These are phyloP conservation scores for Potorous gilbertii DNA, from an alignment of 2,797 vertebrate species.

Conservation along the genomic window DNA sequence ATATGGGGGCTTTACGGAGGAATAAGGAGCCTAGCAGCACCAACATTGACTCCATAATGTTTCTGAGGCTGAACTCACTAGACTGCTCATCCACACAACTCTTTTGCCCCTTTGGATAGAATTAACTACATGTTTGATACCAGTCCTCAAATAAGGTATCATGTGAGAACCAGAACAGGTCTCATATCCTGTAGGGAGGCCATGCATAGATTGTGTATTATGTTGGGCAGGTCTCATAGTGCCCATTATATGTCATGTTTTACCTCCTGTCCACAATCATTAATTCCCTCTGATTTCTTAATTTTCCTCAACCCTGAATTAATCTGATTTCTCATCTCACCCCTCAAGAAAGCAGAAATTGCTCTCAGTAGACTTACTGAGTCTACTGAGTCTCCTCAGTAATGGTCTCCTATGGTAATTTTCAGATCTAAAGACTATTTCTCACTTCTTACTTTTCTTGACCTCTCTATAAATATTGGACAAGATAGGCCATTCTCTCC, in stretches of 20 bases:
- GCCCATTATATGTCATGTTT: not conserved
- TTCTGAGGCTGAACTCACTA: not conserved
- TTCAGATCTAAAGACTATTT: not conserved
- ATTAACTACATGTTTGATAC: not conserved
- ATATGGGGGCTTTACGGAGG: not conserved
- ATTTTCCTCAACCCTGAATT: not conserved
- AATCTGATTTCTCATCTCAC: not conserved
- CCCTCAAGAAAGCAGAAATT: not conserved
- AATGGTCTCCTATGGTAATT: not conserved
- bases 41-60: not conserved
- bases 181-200: not conserved
- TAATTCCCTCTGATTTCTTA: not conserved
- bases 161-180: not conserved
- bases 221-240: not conserved
- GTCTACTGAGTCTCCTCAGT: too few relatives aligned
- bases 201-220: not conserved
- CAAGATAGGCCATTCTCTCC: not conserved
- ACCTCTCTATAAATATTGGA: not conserved
- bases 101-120: not conserved
- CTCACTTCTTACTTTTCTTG: not conserved
- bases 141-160: not conserved
- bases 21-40: not conserved
- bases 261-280: not conserved
- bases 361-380: not conserved
- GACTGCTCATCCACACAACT: not conserved